Base-by-base conservation (phyloP, 2,888 invertebrate species). In the Tenthredo livida region DNA sequence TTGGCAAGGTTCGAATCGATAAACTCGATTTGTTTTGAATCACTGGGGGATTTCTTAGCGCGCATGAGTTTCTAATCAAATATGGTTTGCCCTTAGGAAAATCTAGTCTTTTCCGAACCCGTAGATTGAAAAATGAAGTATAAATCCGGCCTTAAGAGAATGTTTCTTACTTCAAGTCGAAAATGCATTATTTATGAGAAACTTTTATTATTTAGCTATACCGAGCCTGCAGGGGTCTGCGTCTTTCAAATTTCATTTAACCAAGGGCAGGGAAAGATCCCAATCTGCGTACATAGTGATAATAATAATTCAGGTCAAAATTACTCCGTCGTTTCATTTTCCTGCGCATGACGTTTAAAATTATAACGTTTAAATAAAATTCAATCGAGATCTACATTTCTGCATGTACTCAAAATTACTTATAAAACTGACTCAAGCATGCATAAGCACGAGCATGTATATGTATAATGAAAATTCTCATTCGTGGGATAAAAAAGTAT, bases 11-110 rank as follows among this genome's bases (percentile, higher is more conserved):
- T 43, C 5, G 12, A 40, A 25, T 15, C 73, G 40, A 73, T 73
- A 73, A 43, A 43, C 73, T 73, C 37, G 73, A 73, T 73, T 73
- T 73, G 73, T 43, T 43, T 73, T 25, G 25, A 73, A 73, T 73
- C 73, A 73, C 73, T n/a, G 4, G 12, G 43, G 43, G 73, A 73
- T 73, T 73, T 25, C 43, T n/a, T 12, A 73, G 21, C 43, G 73
- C 43, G 12, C 4, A 43, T 43, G 73, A 73, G 25, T 73, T 73
- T 43, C 43, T 25, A 43, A 40, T 43, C 43, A 6, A 43, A 73
- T 47, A 47, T 15, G 40, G 43, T 43, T 73, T n/a, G 9, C 25
- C 21, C 43, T 21, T 21, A 9, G 21, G 3, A 1, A 21, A 40
- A 43, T 73, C 10, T 73, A 33, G 67, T 17, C 0, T 67, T 67